Conservation (phyloP, 2,113 vertebrate species). For the Oxyura jamaicensis region DNA sequence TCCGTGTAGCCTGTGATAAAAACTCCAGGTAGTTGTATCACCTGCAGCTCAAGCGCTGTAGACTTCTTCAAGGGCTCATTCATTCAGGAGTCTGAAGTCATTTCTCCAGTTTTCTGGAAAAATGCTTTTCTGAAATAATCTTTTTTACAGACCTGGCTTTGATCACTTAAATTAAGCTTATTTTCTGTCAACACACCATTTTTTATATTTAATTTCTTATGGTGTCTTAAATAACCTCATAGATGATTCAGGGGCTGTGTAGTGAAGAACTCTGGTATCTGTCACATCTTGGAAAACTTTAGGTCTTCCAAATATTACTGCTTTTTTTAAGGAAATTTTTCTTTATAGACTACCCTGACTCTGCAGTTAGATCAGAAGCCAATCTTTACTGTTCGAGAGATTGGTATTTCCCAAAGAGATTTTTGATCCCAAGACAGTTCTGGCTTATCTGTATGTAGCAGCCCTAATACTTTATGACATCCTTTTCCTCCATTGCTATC, state of each 20-base stretch:
- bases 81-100: background rate
- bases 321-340: background rate
- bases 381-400: background rate
- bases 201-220: background rate
- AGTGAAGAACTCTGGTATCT: background rate
- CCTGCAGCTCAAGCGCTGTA: too few relatives aligned
- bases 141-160: background rate
- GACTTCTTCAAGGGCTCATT: background rate
- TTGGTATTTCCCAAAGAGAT: background rate
- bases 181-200: background rate
- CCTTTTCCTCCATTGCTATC: accelerated
- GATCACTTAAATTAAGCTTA: background rate
- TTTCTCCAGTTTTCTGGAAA: background rate
- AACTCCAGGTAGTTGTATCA: background rate
- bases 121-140: background rate
- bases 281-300: background rate
- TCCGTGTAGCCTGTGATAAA: background rate
- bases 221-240: background rate
- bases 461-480: accelerated
- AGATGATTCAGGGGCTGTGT: background rate
- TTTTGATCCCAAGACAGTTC: background rate
- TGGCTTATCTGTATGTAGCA: background rate
- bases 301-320: background rate
- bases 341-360: background rate
- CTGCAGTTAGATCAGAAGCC: background rate